These are phyloP conservation scores for Aphidius gifuensis DNA, from an alignment of 1,140 invertebrate genomes.

Conservation along the genomic window DNA sequence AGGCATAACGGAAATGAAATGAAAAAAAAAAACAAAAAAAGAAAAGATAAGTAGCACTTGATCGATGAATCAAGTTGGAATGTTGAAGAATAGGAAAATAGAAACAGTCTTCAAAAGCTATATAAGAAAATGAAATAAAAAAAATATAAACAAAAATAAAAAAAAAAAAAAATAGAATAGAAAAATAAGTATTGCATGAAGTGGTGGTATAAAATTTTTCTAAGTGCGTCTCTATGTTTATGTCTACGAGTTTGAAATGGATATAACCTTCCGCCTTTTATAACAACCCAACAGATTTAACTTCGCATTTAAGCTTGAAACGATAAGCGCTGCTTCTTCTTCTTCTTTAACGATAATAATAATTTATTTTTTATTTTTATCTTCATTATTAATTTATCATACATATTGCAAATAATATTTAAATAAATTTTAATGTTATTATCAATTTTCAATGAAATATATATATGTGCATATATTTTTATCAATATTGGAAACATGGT, in stretches of 20 bases:
- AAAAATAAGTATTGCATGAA: slow-evolving; percentile 15
- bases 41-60: slow-evolving; percentile 5
- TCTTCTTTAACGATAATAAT: too few relatives aligned
- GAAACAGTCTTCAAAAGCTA: background rate
- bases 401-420: too few relatives aligned
- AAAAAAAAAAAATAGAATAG: background rate
- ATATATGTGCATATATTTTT: too few relatives aligned
- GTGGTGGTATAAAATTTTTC: slow-evolving; percentile 20
- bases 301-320: too few relatives aligned
- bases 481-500: too few relatives aligned
- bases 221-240: slow-evolving; percentile 23
- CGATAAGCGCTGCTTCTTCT: too few relatives aligned
- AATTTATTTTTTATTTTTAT: too few relatives aligned
- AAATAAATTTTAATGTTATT: too few relatives aligned
- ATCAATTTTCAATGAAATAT: too few relatives aligned
- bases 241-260: slow-evolving; percentile 9
- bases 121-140: background rate
- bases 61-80: slow-evolving; percentile 7
- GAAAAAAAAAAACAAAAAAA: slow-evolving; percentile 4
- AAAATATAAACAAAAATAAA: too few relatives aligned
- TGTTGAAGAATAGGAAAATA: slow-evolving; percentile 10
- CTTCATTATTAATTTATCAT: too few relatives aligned
- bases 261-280: background rate
- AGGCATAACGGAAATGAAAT: slow-evolving; percentile 4
- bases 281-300: too few relatives aligned